Evolutionary conservation across 1,140 invertebrate genomes (phyloP).

Genomic region (Cataglyphis hispanica): DNA sequence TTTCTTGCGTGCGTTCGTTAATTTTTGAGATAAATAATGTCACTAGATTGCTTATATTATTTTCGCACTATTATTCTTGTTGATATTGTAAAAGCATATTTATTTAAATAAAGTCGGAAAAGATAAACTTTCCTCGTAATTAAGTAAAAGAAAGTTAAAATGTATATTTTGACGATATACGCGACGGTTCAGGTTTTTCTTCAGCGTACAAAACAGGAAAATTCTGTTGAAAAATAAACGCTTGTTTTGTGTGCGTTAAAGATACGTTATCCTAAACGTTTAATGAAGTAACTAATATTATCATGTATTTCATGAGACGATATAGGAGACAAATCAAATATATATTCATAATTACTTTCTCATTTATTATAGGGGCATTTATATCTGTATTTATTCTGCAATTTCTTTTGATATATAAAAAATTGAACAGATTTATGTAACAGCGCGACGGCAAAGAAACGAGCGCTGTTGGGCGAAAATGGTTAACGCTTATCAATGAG

Average conservation of each 20-base stretch:
- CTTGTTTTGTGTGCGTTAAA: background rate
- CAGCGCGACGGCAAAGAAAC: too few species aligned
- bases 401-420: background rate
- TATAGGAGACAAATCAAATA: background rate
- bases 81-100: background rate
- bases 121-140: background rate
- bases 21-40: background rate
- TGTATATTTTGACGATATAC: background rate
- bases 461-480: background rate
- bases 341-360: background rate
- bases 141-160: conserved; percentile 30
- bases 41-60: background rate
- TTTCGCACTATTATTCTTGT: background rate
- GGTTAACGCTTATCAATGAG: conserved; percentile 14
- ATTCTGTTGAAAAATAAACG: conserved; percentile 20
- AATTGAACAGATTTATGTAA: background rate
- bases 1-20: background rate
- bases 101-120: background rate
- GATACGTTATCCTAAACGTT: background rate
- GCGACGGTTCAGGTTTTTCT: background rate
- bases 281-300: background rate
- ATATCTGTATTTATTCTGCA: background rate
- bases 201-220: background rate
- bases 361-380: background rate
- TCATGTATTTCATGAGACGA: background rate